Conservation (phyloP, 1,140 invertebrate species). For the Metopolophium dirhodum region DNA sequence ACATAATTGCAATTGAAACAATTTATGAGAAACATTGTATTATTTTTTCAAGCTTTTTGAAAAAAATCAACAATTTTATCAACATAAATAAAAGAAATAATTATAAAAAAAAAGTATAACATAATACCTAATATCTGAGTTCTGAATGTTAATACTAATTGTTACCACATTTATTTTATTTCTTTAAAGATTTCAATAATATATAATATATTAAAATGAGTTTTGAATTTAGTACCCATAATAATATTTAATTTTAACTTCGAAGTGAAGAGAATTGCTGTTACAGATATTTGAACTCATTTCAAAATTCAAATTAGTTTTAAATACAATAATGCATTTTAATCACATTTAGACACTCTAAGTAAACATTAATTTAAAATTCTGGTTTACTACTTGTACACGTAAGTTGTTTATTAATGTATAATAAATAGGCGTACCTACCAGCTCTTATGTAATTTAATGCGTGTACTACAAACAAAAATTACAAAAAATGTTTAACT, state of each 20-base stretch:
- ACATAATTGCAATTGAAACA: too few species aligned
- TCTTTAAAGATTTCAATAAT: neutral
- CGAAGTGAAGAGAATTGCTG: neutral
- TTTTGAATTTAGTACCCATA: neutral
- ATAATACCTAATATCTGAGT: neutral
- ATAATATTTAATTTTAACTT: conserved; percentile 16
- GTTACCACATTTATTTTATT: neutral
- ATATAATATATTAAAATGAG: neutral
- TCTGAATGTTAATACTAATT: neutral
- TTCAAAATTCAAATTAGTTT: neutral
- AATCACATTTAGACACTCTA: neutral
- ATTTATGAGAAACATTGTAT: too few species aligned
- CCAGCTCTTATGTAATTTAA: neutral
- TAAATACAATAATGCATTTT: conserved; percentile 9
- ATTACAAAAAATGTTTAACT: neutral
- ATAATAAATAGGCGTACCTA: neutral
- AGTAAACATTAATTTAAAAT: conserved; percentile 19
- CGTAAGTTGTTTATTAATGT: neutral
- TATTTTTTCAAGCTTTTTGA: too few species aligned
- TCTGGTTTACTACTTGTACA: neutral
- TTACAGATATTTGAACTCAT: neutral
- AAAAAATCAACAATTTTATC: too few species aligned
- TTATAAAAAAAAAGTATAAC: too few species aligned
- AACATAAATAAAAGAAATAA: too few species aligned
- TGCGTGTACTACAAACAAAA: neutral